Evolutionary conservation across 2,888 invertebrate genomes (phyloP).

Genomic region (Zygothrica quintamaculata): DNA sequence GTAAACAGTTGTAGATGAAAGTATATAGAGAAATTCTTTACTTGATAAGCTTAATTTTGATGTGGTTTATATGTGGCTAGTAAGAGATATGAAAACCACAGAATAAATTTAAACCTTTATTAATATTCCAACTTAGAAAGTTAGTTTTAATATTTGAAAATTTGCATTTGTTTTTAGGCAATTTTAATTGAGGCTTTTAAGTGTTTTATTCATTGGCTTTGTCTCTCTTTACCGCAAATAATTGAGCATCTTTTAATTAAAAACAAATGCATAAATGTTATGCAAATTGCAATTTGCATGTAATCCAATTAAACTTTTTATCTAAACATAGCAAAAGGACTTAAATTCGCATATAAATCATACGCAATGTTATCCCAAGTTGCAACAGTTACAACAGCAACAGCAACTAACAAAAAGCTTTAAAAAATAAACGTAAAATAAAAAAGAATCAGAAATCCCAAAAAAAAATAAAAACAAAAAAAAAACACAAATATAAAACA

Average conservation of each 20-base stretch:
- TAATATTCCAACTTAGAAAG: neutral
- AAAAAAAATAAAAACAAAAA: too few species aligned
- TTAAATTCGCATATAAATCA: slow-evolving; percentile 57
- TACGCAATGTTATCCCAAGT: slow-evolving; percentile 64
- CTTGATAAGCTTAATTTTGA: neutral
- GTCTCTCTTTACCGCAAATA: slow-evolving; percentile 22
- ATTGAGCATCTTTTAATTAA: slow-evolving; percentile 60
- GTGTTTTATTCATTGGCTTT: too few species aligned
- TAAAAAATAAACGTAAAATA: too few species aligned
- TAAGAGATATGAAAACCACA: too few species aligned
- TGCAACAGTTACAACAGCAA: too few species aligned
- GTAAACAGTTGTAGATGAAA: neutral
- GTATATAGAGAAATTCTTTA: neutral
- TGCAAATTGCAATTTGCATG: slow-evolving; percentile 58
- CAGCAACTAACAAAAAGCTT: neutral
- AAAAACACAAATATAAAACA: slow-evolving; percentile 8
- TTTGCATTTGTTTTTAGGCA: neutral
- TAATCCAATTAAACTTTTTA: slow-evolving; percentile 76
- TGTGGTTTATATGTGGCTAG: neutral
- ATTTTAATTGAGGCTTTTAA: neutral
- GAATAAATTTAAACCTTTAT: neutral
- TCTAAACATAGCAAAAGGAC: slow-evolving; percentile 26
- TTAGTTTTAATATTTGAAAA: neutral
- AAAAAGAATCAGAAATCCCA: too few species aligned
- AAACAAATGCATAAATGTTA: slow-evolving; percentile 57